Evolutionary conservation across 2,113 vertebrate species (phyloP).

Genomic region (Takifugu flavidus): DNA sequence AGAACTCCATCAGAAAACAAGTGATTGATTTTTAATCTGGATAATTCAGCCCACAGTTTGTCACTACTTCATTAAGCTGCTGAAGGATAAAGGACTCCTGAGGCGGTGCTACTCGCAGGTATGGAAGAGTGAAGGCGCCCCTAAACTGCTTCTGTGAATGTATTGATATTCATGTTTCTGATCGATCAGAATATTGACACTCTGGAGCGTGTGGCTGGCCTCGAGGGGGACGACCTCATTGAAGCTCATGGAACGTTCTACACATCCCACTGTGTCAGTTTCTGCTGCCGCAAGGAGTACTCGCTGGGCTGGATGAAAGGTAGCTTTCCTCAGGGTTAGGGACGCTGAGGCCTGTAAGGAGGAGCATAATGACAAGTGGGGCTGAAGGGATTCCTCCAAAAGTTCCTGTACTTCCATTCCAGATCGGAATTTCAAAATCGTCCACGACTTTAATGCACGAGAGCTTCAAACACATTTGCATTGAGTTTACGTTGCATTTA

Average conservation of each 20-base stretch:
- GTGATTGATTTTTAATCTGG: too few species aligned
- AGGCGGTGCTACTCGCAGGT: constrained; percentile 91
- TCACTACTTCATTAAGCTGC: constrained; percentile 90
- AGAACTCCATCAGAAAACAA: background rate
- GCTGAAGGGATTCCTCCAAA: too few species aligned
- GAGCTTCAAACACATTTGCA: too few species aligned
- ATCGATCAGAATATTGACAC: constrained; percentile 87
- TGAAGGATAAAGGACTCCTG: constrained; percentile 86
- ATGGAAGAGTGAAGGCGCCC: background rate
- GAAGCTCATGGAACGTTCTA: constrained; percentile 91
- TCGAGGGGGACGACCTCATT: constrained; percentile 80
- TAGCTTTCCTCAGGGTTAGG: constrained; percentile 27
- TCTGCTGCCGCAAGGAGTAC: constrained; percentile 77
- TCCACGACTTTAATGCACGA: too few species aligned
- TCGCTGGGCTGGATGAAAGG: constrained; percentile 90
- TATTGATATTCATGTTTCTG: background rate
- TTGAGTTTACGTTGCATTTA: too few species aligned
- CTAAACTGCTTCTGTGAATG: background rate
- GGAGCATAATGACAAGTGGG: too few species aligned
- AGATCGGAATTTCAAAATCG: too few species aligned
- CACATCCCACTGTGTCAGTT: constrained; percentile 83
- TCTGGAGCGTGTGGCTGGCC: constrained; percentile 84
- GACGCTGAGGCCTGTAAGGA: background rate
- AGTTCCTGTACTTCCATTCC: too few species aligned
- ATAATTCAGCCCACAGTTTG: constrained; percentile 82